Percentiles rank a stretch among this genome's conserved stretches.
Evolutionary conservation across 35 echinoderm and acorn worm genomes (phyloP).

Genomic region (Lytechinus variegatus): DNA sequence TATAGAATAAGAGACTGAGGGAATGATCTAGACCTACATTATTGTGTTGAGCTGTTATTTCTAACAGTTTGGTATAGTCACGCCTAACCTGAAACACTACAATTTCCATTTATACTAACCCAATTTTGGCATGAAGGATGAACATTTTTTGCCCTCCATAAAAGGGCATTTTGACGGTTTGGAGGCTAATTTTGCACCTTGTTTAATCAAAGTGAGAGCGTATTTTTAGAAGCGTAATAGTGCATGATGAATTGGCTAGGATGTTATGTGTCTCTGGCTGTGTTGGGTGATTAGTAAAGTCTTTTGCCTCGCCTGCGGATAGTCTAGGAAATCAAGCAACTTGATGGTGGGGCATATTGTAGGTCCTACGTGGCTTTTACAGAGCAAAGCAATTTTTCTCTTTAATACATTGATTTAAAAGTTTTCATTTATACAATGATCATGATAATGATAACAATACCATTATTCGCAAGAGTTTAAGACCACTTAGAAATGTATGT

Average conservation of each 20-base stretch:
- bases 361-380: too few species aligned
- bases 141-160: not conserved
- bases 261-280: slow-evolving; percentile 1
- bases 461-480: too few species aligned
- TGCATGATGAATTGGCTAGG: not conserved
- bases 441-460: too few species aligned
- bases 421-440: too few species aligned
- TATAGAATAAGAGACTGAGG: too few species aligned
- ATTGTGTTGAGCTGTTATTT: not conserved
- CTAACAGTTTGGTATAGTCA: not conserved
- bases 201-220: not conserved
- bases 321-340: not conserved
- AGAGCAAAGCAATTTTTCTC: too few species aligned
- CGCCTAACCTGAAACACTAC: not conserved
- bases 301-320: not conserved
- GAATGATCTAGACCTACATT: too few species aligned
- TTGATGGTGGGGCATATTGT: not conserved
- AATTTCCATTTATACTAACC: not conserved
- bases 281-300: not conserved
- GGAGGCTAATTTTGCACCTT: not conserved
- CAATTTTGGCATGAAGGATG: not conserved
- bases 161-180: slow-evolving; percentile 1
- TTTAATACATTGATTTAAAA: too few species aligned
- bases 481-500: too few species aligned
- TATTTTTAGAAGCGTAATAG: slow-evolving; percentile 14